phyloP scores from a whole-genome alignment of 1,140 invertebrate genomes.

The Drosophila subpulchrella region DNA sequence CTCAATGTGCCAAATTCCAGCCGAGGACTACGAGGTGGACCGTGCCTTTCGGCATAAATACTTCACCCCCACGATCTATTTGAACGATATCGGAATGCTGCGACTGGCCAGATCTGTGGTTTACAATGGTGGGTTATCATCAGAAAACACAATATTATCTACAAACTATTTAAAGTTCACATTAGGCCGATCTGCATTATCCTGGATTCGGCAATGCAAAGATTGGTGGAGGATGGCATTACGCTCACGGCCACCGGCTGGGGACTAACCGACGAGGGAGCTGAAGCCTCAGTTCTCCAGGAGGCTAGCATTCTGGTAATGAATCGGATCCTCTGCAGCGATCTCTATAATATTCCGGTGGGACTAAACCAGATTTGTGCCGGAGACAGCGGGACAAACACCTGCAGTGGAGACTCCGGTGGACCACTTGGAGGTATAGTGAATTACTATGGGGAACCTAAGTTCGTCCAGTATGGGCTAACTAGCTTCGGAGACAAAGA shows the following conservation, averaged over 20 bases:
- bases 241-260: background rate
- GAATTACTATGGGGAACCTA: too few species aligned
- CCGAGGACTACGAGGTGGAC: background rate
- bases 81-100: background rate
- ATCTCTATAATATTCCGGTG: background rate
- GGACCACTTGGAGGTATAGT: background rate
- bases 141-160: background rate
- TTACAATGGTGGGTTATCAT: background rate
- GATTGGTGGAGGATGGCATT: background rate
- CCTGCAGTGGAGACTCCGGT: slow-evolving; percentile 2
- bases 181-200: slow-evolving; percentile 9
- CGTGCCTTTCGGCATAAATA: background rate
- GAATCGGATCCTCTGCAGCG: background rate
- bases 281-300: background rate
- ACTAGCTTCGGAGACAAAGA: background rate
- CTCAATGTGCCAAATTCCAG: background rate
- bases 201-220: background rate
- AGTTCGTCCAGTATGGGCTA: background rate
- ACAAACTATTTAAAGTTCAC: background rate
- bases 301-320: background rate
- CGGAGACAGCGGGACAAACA: background rate
- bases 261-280: background rate
- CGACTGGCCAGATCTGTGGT: background rate
- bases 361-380: background rate
- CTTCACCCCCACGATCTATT: background rate